Percentiles rank a stretch among this genome's conserved stretches.
Conservation (phyloP, 2,888 invertebrate genomes). For the Dysmachus trigonus region DNA sequence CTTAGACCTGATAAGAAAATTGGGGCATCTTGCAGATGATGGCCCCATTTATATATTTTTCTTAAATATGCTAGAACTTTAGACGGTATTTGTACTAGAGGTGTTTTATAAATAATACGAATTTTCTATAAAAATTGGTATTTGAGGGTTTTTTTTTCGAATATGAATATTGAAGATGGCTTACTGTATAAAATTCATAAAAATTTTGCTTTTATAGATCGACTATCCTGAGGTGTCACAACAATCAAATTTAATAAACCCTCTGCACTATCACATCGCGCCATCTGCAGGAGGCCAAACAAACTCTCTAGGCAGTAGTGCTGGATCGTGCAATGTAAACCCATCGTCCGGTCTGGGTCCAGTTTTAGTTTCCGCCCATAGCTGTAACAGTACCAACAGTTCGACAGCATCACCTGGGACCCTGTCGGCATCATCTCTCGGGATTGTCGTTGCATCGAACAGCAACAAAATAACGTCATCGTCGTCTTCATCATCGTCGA, state of each 20-base stretch:
- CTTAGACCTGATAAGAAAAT: not conserved
- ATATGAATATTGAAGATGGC: too few relatives aligned
- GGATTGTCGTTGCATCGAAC: not conserved
- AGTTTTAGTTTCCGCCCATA: not conserved
- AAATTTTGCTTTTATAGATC: slow-evolving; percentile 22
- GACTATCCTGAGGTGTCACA: slow-evolving; percentile 46
- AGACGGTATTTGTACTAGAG: too few relatives aligned
- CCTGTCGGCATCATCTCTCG: not conserved
- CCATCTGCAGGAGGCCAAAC: not conserved
- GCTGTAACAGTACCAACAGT: not conserved
- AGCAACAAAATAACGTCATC: not conserved
- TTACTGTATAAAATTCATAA: too few relatives aligned
- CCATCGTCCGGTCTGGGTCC: not conserved
- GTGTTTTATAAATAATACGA: too few relatives aligned
- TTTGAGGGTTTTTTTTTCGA: too few relatives aligned
- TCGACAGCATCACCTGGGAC: not conserved
- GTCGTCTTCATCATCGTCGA: slow-evolving; percentile 12
- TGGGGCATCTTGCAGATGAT: not conserved
- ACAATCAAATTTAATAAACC: slow-evolving; percentile 42
- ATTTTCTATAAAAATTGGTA: too few relatives aligned
- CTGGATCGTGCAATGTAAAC: not conserved
- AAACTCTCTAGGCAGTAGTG: slow-evolving; percentile 39
- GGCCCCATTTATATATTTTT: not conserved
- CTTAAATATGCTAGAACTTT: not conserved
- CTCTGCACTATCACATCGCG: slow-evolving; percentile 27